Evolutionary conservation across 2,797 vertebrate genomes (phyloP), one percentile per base, ranked within the genome.

Genomic region (Sebastes matsubarae): DNA sequence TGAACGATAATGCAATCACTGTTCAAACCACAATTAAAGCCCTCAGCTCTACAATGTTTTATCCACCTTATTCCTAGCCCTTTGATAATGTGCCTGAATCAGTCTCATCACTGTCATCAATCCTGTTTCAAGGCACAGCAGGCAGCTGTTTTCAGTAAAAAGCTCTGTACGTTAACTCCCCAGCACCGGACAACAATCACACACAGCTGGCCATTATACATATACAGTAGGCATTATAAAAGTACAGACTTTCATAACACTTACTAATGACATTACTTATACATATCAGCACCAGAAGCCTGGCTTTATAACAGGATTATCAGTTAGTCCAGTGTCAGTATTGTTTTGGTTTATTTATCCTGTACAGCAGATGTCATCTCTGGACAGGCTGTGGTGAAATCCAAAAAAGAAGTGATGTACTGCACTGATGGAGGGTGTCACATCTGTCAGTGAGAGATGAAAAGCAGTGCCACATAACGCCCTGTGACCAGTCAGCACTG

Each of bases 401-500:
- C 20, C 29, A 57, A 30, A 76, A 64, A 70, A 57, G 52, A 32
- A 68, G 4, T 59, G 58, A 77, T 24, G 42, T 11, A 9, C 24
- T 7, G 29, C 38, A 27, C 24, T 73, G 36, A 66, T 54, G 50
- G 50, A 68, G 46, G 27, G 29, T 27, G 72, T 73, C 68, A 79
- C 18, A 65, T 70, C 60, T 63, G 58, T 84, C 72, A 64, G 27
- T 59, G 38, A 55, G 1, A 42, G 74, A 82, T 82, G 68, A 80
- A 78, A 66, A 29, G 61, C 58, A 42, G 13, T 65, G 71, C 30
- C 30, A n/a, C 68, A 20, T 63, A 29, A 24, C 61, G 38, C 32
- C 24, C 24, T 25, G 57, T 61, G 63, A 63, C 61, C 58, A 38
- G 50, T 67, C 69, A 22, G 67, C 18, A 6, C 32, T 20, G 66